Evolutionary conservation across 2,888 invertebrate genomes (phyloP), one percentile per base, ranked within the genome.

Genomic region (Proisotoma minuta): DNA sequence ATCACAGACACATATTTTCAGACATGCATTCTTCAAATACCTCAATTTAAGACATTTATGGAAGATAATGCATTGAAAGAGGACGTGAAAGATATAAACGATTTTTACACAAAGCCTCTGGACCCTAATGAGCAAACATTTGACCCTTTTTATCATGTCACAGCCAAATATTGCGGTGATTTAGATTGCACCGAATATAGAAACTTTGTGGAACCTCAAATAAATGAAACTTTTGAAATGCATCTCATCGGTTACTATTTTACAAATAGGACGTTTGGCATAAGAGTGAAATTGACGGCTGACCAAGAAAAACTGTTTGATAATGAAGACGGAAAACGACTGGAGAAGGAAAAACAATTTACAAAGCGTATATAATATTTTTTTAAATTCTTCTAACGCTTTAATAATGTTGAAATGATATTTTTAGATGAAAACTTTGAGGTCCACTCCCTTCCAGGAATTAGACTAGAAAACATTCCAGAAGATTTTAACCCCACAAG

Each of bases 71-170:
- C 50, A 3, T 1, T 3, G 15, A 49, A 39, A 20, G 29, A 57
- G 22, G 48, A 26, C 15, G 23, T 63, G 0, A 8, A 40, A 3
- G 34, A 60, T 39, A 23, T 58, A 22, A n/a, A 15, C 20, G 18
- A 43, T 24, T 63, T 56, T 22, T 66, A 48, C 39, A 56, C 29
- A 12, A 67, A 60, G 39, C 67, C 67, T 3, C 12, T 60, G 40
- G 67, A 67, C 26, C 67, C 67, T 1, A 67, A 67, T 20, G 54
- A 63, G 2, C 43, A 40, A n/a, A 47, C 51, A 3, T 62, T 39
- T 26, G 67, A 67, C 29, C 64, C 67, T 10, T 51, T 52, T 3
- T 67, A 64, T 27, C 67, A 67, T 24, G 60, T 64, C 12, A 67
- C 67, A 0, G 52, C 64, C 10, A 63, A 62, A 47, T 67, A 59